Conservation (phyloP, 2,113 vertebrate genomes). For the Phodopus roborovskii region DNA sequence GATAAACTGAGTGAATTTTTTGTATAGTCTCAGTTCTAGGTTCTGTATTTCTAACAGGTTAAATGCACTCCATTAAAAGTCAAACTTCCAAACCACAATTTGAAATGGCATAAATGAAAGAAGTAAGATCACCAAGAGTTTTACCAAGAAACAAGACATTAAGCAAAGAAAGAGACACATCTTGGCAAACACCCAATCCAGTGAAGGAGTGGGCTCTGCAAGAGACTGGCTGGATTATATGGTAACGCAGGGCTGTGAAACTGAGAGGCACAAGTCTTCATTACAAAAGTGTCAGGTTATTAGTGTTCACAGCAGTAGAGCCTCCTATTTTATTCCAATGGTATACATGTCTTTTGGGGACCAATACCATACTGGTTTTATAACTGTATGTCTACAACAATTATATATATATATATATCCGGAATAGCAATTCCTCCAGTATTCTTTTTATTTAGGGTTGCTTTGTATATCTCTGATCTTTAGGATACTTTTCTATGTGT, state of each 20-base stretch:
- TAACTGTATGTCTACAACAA: neutral
- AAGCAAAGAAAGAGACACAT: neutral
- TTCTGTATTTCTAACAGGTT: neutral
- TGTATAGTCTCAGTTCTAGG: neutral
- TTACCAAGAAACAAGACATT: neutral
- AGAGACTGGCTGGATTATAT: fast-evolving
- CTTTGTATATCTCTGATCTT: neutral
- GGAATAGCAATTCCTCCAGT: neutral
- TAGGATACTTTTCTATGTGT: neutral
- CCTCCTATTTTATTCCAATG: neutral
- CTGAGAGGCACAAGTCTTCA: neutral
- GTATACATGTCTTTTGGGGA: neutral
- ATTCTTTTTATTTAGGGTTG: neutral
- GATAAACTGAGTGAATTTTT: neutral
- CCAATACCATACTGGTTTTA: neutral
- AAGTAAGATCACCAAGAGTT: neutral
- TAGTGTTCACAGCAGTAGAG: neutral
- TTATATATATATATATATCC: neutral
- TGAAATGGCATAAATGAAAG: neutral
- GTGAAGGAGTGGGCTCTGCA: neutral
- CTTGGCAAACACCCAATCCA: neutral
- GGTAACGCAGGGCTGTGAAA: neutral
- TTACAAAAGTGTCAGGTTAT: neutral
- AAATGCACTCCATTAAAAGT: neutral
- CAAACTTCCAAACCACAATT: neutral